These are phyloP conservation scores for Nibea coibor DNA, from an alignment of 2,113 vertebrate species.

Conservation along the genomic window DNA sequence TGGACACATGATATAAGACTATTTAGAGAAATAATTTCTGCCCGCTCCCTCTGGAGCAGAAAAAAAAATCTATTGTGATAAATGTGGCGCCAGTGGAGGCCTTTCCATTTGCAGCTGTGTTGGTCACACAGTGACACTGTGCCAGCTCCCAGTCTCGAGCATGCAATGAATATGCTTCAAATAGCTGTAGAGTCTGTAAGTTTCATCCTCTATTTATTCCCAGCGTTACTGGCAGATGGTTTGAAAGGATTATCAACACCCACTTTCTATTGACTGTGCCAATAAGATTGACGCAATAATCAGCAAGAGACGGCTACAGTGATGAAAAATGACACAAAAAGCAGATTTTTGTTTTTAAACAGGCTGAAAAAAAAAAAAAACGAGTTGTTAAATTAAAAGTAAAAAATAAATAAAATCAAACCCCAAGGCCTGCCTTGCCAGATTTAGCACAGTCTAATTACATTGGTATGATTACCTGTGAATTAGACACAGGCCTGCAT, in stretches of 20 bases:
- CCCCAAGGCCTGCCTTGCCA: neutral
- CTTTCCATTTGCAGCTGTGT: constrained; percentile 60
- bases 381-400: constrained; percentile 17
- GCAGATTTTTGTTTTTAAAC: neutral
- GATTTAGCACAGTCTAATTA: constrained; percentile 8
- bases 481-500: constrained; percentile 18
- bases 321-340: constrained; percentile 41
- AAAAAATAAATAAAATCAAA: no score
- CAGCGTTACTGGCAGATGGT: constrained; percentile 69
- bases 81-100: constrained; percentile 72
- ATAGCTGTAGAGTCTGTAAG: constrained; percentile 49
- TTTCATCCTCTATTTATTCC: constrained; percentile 66
- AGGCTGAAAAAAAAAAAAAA: neutral
- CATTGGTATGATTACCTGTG: constrained; percentile 30
- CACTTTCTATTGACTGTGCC: constrained; percentile 60
- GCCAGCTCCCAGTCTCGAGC: constrained; percentile 57
- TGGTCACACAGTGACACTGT: constrained; percentile 59
- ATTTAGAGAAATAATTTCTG: constrained; percentile 74
- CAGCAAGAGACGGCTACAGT: constrained; percentile 20
- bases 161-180: constrained; percentile 72
- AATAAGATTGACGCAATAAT: constrained; percentile 63
- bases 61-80: constrained; percentile 71
- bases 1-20: constrained; percentile 70
- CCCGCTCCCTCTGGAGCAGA: constrained; percentile 41
- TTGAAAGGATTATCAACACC: constrained; percentile 71